These are phyloP conservation scores for Sympetrum striolatum DNA, from an alignment of 2,888 invertebrate species.

Conservation along the genomic window DNA sequence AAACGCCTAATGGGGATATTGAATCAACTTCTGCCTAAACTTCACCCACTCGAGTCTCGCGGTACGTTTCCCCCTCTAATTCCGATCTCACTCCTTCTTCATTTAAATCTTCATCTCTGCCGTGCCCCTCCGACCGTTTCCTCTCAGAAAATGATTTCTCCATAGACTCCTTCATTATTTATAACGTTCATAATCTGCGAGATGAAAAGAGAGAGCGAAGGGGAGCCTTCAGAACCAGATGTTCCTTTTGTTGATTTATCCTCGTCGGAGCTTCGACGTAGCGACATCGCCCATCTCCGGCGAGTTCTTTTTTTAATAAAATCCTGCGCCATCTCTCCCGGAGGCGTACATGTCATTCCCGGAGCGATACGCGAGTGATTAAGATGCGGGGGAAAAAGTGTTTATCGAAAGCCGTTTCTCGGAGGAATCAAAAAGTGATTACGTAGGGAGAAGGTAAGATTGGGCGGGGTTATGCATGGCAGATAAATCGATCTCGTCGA, in stretches of 20 bases:
- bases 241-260: constrained; percentile 14
- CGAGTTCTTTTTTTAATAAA: not conserved
- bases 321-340: not conserved
- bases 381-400: not conserved
- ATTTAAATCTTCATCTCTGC: not conserved
- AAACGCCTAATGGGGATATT: not conserved
- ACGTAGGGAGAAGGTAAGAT: not conserved
- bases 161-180: not conserved
- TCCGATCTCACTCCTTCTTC: not conserved
- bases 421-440: not conserved
- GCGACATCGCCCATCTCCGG: not conserved
- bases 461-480: not conserved
- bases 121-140: not conserved
- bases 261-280: not conserved
- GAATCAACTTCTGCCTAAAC: not conserved
- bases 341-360: not conserved
- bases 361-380: not conserved
- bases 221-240: not conserved
- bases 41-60: not conserved
- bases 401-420: not conserved
- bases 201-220: not conserved
- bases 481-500: too few relatives aligned
- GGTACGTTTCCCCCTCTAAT: not conserved
- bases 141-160: not conserved
- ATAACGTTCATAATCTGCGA: not conserved